phyloP scores from a whole-genome alignment of 2,113 vertebrate genomes.

The Phalacrocorax brasilianus region DNA sequence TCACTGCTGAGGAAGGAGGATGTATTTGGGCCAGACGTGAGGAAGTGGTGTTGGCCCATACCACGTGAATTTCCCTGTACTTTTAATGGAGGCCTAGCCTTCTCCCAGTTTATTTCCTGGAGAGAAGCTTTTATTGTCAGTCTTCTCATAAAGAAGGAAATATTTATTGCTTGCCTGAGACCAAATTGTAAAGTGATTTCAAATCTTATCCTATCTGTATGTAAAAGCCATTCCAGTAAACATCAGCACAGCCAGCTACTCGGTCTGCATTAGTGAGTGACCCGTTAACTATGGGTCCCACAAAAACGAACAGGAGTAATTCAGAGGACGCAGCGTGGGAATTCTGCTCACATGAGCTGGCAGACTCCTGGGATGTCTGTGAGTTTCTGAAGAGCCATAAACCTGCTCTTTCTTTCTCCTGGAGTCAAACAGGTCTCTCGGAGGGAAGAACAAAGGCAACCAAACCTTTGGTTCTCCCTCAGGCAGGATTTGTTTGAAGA shows the following conservation, averaged over 20 bases:
- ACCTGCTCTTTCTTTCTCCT: background rate
- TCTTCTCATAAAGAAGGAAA: background rate
- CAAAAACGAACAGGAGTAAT: background rate
- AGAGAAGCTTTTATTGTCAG: background rate
- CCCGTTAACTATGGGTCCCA: background rate
- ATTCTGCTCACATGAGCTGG: background rate
- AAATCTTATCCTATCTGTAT: background rate
- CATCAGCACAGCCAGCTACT: background rate
- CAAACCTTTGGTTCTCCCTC: background rate
- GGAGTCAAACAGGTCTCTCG: background rate
- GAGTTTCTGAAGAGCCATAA: background rate
- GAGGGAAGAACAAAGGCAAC: background rate
- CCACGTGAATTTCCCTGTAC: background rate
- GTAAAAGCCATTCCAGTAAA: background rate
- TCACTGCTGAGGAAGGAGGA: background rate
- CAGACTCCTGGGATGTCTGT: background rate
- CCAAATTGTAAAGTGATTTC: background rate
- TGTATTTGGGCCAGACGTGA: background rate
- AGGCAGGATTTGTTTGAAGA: background rate
- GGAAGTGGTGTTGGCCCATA: background rate
- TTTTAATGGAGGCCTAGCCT: background rate
- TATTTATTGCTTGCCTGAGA: background rate
- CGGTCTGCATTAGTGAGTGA: background rate
- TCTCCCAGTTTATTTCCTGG: background rate
- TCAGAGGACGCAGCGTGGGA: background rate